These are phyloP conservation scores for Amphimedon queenslandica DNA, from an alignment of 37 sponge, comb jelly and placozoan genomes.

Conservation along the genomic window DNA sequence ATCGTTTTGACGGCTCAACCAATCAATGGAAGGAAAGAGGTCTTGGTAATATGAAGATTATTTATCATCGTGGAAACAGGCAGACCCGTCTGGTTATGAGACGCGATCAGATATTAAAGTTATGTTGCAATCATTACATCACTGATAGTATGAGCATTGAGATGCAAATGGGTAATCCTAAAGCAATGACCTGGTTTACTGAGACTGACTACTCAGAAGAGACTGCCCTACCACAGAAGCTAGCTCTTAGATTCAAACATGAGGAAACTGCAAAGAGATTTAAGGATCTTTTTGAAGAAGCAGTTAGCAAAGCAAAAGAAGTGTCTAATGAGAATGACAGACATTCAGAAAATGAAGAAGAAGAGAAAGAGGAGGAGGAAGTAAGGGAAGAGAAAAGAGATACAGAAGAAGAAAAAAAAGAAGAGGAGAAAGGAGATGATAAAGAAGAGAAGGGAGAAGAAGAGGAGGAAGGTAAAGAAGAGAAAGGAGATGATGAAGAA, in stretches of 20 bases:
- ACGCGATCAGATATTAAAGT: conserved; percentile 87
- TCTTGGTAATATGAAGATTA: conserved; percentile 89
- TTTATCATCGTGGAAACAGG: conserved; percentile 42
- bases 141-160: conserved; percentile 70
- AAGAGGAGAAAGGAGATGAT: neutral
- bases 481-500: conserved; percentile 25
- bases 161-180: conserved; percentile 49
- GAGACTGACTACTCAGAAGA: conserved; percentile 78
- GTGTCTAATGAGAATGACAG: no score
- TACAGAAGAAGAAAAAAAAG: no score
- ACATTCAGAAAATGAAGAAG: neutral
- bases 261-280: conserved; percentile 70
- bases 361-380: neutral
- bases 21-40: conserved; percentile 96
- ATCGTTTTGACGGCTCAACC: conserved; percentile 59
- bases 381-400: neutral
- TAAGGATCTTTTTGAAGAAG: conserved; percentile 64
- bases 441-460: neutral
- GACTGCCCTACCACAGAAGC: conserved; percentile 47
- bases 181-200: conserved; percentile 82
- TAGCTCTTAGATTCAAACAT: conserved; percentile 81
- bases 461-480: neutral
- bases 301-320: no score
- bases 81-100: conserved; percentile 83
- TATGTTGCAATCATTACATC: conserved; percentile 93